These are phyloP conservation scores for Paedocypris sp. DNA, from an alignment of 2,113 vertebrate genomes.

Conservation along the genomic window DNA sequence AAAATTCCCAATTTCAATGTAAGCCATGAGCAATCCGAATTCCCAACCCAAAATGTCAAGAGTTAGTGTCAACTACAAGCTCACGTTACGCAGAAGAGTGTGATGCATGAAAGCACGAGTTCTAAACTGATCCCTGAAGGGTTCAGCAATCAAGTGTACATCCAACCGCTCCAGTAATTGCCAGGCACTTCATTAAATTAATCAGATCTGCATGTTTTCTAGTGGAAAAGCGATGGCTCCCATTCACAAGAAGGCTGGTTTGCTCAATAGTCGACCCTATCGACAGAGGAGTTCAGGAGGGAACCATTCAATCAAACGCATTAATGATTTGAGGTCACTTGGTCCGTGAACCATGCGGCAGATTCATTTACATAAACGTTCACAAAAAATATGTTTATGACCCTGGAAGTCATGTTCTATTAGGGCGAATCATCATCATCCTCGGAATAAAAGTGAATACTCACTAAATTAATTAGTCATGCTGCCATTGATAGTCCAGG, in stretches of 20 bases:
- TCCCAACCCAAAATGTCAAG: not conserved
- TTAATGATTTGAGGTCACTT: not conserved
- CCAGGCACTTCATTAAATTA: constrained; percentile 5
- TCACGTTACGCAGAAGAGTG: not conserved
- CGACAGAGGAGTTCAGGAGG: not conserved
- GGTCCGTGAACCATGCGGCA: not conserved
- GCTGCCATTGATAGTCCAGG: constrained; percentile 20
- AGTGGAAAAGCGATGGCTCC: too few species aligned
- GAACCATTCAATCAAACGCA: not conserved
- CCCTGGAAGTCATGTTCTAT: not conserved
- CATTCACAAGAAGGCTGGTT: not conserved
- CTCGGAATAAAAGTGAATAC: constrained; percentile 6
- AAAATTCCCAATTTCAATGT: not conserved
- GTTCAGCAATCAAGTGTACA: constrained; percentile 1
- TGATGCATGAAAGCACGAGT: not conserved
- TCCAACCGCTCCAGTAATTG: not conserved
- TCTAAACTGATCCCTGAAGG: not conserved
- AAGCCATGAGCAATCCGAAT: too few species aligned
- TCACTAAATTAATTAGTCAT: constrained; percentile 15
- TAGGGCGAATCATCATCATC: not conserved
- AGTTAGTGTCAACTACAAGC: not conserved
- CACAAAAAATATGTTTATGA: not conserved
- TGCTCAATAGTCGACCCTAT: not conserved
- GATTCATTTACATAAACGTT: not conserved
- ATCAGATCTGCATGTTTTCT: not conserved